A percentile compares a stretch with the other conserved stretches of the same genome.
Evolutionary conservation across 37 sponge, comb jelly and placozoan species (phyloP).

Genomic region (Corticium candelabrum): DNA sequence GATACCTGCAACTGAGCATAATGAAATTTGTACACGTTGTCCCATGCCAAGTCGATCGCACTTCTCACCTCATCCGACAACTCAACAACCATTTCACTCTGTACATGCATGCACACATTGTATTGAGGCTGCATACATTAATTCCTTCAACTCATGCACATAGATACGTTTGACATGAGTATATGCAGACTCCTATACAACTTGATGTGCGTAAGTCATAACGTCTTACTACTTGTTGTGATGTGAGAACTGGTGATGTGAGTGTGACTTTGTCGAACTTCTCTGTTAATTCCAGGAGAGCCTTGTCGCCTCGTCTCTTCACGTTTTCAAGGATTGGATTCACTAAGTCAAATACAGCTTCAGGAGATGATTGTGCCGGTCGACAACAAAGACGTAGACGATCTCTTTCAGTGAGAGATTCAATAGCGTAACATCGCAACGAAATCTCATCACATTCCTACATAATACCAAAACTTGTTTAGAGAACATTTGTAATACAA

Average conservation of each 20-base stretch:
- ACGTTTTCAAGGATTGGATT: conserved; percentile 6
- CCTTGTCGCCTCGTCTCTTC: background rate
- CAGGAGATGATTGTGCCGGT: background rate
- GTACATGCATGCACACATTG: background rate
- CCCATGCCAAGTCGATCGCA: background rate
- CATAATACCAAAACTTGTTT: too few species aligned
- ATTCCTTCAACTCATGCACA: background rate
- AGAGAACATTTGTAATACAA: too few species aligned
- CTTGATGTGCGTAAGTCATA: too few species aligned
- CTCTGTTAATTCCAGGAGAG: conserved; percentile 6
- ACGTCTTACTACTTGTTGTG: too few species aligned
- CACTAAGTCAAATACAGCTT: background rate
- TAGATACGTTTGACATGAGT: background rate
- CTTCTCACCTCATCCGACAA: background rate
- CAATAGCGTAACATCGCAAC: background rate
- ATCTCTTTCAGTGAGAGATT: background rate
- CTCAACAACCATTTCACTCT: background rate
- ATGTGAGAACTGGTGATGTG: background rate
- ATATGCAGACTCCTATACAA: too few species aligned
- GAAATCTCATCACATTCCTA: background rate
- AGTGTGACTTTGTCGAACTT: background rate
- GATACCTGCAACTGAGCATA: background rate
- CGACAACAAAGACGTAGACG: background rate
- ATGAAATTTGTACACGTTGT: conserved; percentile 1
- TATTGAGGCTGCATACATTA: too few species aligned